Evolutionary conservation across 2,113 vertebrate genomes (phyloP), one percentile per base, ranked within the genome.

Genomic region (Melanocharis versteri): DNA sequence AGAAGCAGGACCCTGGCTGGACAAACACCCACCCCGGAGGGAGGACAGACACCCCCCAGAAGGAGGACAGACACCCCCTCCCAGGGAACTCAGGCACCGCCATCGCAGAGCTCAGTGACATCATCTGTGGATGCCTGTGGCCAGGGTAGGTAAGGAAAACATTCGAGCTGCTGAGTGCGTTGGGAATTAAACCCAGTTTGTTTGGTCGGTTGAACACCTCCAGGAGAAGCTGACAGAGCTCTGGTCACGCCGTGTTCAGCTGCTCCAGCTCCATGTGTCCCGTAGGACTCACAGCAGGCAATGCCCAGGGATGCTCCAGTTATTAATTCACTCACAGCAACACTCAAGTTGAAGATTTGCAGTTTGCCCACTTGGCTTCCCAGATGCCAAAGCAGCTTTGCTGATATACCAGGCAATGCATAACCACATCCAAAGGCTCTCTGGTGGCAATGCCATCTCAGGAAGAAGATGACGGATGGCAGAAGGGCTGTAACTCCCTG

Each of bases 81-180:
- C 31, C 7, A 21, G 5, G 22, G 33, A 51, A 56, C 30, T 17
- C 66, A 16, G 42, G 24, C 69, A 37, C 11, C 1, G 0, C 3
- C 42, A 7, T 3, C 1, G 1, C 39, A 50, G 28, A 54, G 22
- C 47, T 62, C 64, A 19, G 48, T 13, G 50, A 6, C 9, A 61
- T 24, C 56, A 54, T 2, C 57, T 33, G 4, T 0, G 27, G 23
- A 14, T n/a, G 18, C 51, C 50, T 26, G 27, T 0, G 0, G 62
- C 44, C 70, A 44, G 1, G 5, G 42, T 2, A 42, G 53, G 53
- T n/a, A 60, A 82, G 57, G 54, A 64, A 50, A 92, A 54, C 47
- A 26, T 56, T 19, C 5, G 37, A 72, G 50, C 37, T 31, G 31
- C 60, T 84, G n/a, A 15, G 23, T 2, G 2, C 21, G 54, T 24